Percentiles rank a stretch among this genome's conserved stretches.
Evolutionary conservation across 2,113 vertebrate genomes (phyloP).

Genomic region (Panthera leo): DNA sequence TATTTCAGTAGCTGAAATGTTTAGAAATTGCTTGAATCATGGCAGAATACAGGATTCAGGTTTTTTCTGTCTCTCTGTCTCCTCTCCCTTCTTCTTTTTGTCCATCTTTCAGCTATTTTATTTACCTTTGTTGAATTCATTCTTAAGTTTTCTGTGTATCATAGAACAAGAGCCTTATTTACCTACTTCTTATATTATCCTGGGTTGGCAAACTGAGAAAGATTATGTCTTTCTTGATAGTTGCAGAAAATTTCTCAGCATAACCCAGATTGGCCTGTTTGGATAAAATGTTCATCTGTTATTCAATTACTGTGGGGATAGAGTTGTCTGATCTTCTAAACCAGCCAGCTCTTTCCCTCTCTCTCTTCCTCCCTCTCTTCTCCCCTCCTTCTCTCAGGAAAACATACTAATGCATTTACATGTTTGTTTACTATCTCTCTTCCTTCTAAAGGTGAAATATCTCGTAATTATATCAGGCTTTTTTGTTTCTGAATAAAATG

Average conservation of each 20-base stretch:
- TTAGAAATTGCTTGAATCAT: neutral
- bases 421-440: neutral
- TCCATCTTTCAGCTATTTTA: neutral
- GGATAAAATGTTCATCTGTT: neutral
- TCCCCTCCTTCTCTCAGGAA: neutral
- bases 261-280: neutral
- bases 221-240: neutral
- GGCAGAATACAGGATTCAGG: neutral
- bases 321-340: neutral
- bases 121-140: neutral
- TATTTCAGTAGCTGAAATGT: neutral
- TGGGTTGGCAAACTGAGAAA: neutral
- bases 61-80: fast-evolving
- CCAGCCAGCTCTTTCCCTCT: neutral
- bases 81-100: neutral
- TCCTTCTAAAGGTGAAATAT: neutral
- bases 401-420: neutral
- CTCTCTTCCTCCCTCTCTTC: neutral
- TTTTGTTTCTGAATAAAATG: neutral
- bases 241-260: neutral
- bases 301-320: neutral
- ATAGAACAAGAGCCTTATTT: neutral
- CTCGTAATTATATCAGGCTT: neutral
- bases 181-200: neutral
- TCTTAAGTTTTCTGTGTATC: neutral